phyloP scores from a whole-genome alignment of 2,113 vertebrate genomes.

The Ciconia stormi region DNA sequence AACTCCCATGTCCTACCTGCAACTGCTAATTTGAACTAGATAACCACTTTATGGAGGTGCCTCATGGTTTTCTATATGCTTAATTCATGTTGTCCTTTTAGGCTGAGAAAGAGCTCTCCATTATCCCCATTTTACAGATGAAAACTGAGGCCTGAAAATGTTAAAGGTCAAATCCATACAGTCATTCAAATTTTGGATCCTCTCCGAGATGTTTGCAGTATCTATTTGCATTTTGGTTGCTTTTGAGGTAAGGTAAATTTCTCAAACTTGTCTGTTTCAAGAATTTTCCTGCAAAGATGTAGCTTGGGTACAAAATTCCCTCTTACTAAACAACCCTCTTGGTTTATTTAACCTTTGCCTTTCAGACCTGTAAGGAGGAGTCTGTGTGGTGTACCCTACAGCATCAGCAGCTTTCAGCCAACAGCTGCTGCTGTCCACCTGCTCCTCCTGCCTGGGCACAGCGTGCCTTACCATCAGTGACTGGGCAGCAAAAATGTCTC shows the following conservation, averaged over 20 bases:
- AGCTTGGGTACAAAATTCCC: not conserved
- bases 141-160: not conserved
- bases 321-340: not conserved
- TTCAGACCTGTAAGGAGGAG: not conserved
- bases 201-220: not conserved
- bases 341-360: not conserved
- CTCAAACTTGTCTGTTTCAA: not conserved
- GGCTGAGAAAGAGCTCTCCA: not conserved
- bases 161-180: not conserved
- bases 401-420: not conserved
- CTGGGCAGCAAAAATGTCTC: not conserved
- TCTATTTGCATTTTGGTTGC: not conserved
- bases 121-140: not conserved
- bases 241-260: not conserved
- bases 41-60: not conserved
- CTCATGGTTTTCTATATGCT: not conserved
- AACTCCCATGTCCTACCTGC: not conserved
- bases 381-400: not conserved
- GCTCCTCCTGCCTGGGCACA: not conserved
- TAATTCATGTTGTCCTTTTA: not conserved
- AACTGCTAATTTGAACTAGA: not conserved
- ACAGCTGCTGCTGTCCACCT: rapidly evolving
- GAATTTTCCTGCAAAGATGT: not conserved
- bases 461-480: rapidly evolving
- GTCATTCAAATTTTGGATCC: not conserved